These are phyloP conservation scores for Holocentrus rufus DNA, from an alignment of 2,797 vertebrate genomes.

Conservation along the genomic window DNA sequence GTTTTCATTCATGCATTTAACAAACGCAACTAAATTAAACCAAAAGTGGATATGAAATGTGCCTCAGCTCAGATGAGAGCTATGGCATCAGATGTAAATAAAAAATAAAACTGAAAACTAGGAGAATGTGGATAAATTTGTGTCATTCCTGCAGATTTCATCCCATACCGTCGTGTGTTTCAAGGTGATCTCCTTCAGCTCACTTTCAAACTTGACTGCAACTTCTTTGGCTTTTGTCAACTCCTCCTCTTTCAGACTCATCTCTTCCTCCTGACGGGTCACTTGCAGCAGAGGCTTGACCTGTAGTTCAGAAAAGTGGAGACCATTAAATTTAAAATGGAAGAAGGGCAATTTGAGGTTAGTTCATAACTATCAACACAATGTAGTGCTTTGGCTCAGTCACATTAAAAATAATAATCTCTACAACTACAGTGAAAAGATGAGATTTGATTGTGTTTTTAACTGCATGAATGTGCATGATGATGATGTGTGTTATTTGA, in stretches of 20 bases:
- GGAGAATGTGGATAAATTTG: slow-evolving; percentile 6
- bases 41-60: too few species aligned
- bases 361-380: background rate
- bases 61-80: too few species aligned
- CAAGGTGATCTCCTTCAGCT: slow-evolving; percentile 89
- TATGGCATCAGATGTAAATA: background rate
- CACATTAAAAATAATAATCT: background rate
- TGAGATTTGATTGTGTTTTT: background rate
- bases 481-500: slow-evolving; percentile 55
- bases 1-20: background rate
- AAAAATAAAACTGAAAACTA: background rate
- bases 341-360: background rate
- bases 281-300: slow-evolving; percentile 98
- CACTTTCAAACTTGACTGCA: slow-evolving; percentile 86
- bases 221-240: slow-evolving; percentile 87
- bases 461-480: background rate
- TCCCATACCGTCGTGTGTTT: slow-evolving; percentile 88
- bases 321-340: slow-evolving; percentile 5
- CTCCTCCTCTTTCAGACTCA: slow-evolving; percentile 94
- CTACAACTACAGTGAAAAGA: background rate
- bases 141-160: background rate
- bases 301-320: slow-evolving; percentile 69
- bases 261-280: slow-evolving; percentile 96
- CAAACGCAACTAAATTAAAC: background rate
- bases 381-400: background rate